Evolutionary conservation across 2,888 invertebrate genomes (phyloP).

Genomic region (Chironomus tentans): DNA sequence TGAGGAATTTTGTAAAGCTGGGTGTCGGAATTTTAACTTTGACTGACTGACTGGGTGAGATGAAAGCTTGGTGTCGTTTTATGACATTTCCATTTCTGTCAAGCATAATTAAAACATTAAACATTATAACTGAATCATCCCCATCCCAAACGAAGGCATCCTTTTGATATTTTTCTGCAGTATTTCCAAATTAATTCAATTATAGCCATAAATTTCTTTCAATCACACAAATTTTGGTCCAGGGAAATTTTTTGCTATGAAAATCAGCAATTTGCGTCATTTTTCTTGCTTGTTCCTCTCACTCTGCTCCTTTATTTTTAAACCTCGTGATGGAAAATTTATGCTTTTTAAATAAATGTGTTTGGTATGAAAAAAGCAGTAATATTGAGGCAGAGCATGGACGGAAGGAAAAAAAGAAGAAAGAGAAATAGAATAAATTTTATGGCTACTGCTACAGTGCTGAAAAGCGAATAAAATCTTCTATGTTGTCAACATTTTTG

Average conservation of each 20-base stretch:
- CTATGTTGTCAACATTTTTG: conserved; percentile 17
- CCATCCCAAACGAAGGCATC: too few species aligned
- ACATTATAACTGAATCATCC: too few species aligned
- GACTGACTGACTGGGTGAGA: too few species aligned
- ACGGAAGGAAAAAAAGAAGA: background rate
- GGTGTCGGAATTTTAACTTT: too few species aligned
- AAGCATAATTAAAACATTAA: too few species aligned
- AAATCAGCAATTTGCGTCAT: conserved; percentile 9
- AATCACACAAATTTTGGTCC: background rate
- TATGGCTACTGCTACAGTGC: background rate
- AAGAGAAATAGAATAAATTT: background rate
- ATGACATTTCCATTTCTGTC: too few species aligned
- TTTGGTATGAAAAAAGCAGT: background rate
- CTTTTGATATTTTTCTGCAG: background rate
- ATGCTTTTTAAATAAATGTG: background rate
- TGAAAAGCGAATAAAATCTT: conserved; percentile 11
- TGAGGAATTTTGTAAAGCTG: too few species aligned
- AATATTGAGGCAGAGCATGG: conserved; percentile 1
- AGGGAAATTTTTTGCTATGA: background rate
- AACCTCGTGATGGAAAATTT: background rate
- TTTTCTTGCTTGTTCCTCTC: background rate
- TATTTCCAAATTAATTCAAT: background rate
- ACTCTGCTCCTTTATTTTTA: background rate
- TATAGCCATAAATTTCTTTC: background rate
- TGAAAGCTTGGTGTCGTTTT: too few species aligned